Conservation (phyloP, 2,888 invertebrate genomes). For the Brachypterus glaber region DNA sequence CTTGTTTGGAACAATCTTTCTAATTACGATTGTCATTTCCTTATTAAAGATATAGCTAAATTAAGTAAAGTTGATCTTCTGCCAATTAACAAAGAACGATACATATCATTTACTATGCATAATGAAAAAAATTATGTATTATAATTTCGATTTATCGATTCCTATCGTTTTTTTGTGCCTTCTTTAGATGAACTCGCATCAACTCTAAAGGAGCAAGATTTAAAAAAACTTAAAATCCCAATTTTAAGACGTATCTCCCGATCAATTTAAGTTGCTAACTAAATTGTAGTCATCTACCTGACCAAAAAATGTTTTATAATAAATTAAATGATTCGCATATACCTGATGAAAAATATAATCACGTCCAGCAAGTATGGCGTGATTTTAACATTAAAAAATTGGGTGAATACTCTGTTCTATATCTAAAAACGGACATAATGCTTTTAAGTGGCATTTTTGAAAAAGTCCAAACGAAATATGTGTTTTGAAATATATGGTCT, state of each 20-base stretch:
- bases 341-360: constrained; percentile 23
- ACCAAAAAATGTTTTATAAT: constrained; percentile 20
- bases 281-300: constrained; percentile 20
- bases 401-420: constrained; percentile 26
- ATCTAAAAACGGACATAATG: constrained; percentile 15
- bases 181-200: neutral
- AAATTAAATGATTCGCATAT: constrained; percentile 19
- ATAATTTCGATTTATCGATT: constrained; percentile 3
- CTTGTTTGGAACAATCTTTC: constrained; percentile 6
- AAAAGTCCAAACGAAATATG: neutral
- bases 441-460: neutral
- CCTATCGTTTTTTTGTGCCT: neutral
- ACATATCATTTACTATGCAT: too few species aligned
- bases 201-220: neutral
- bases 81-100: constrained; percentile 2
- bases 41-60: neutral
- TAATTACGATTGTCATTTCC: constrained; percentile 5
- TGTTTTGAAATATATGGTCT: neutral
- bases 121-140: constrained; percentile 5
- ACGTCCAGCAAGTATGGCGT: constrained; percentile 28
- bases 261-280: constrained; percentile 1
- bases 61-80: neutral
- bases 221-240: neutral
- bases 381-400: constrained; percentile 24
- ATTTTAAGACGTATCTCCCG: neutral